These are phyloP conservation scores for Apteryx owenii DNA, from an alignment of 2,113 vertebrate species.

Conservation along the genomic window DNA sequence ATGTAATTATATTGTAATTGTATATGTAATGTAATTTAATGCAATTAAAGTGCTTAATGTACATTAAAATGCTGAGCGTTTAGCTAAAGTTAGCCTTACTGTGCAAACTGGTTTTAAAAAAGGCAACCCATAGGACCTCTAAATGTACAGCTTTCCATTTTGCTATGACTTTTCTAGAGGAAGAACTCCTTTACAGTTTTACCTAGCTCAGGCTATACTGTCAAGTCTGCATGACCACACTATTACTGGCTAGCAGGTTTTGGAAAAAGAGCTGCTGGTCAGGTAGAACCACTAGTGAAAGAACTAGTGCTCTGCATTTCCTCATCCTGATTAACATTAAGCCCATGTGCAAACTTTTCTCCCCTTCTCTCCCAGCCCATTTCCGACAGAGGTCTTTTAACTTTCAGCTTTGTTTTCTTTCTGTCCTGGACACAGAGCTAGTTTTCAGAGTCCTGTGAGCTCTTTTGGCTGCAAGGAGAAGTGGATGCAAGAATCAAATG, in stretches of 20 bases:
- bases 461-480: neutral
- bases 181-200: neutral
- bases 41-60: neutral
- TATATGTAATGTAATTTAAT: neutral
- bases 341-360: accelerated
- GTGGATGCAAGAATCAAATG: neutral
- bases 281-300: neutral
- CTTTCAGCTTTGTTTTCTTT: neutral
- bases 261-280: neutral
- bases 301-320: neutral
- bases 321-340: neutral
- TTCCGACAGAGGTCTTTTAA: neutral
- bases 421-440: neutral
- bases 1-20: neutral
- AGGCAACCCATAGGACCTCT: neutral
- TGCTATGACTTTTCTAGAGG: neutral
- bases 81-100: neutral
- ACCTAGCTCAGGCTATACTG: too few relatives aligned
- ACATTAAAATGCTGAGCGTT: neutral
- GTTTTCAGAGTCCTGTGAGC: neutral
- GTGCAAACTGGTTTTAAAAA: neutral
- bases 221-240: neutral
- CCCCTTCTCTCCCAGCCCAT: neutral
- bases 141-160: neutral
- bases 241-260: neutral